Conservation (phyloP, 2,113 vertebrate species). For the Silurus asotus region DNA sequence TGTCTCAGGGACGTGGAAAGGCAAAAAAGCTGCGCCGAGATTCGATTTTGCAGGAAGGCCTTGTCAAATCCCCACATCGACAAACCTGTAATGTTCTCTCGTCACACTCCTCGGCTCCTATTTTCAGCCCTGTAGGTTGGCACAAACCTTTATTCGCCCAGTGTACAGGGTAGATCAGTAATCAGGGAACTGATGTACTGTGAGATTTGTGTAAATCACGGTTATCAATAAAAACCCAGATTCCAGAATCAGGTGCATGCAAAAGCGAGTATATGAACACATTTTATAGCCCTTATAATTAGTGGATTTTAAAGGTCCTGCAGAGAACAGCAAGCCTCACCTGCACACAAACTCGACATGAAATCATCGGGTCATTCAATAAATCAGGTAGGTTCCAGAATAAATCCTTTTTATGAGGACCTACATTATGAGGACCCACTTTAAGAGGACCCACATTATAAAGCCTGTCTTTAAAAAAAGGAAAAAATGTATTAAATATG, state of each 20-base stretch:
- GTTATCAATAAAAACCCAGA: not conserved
- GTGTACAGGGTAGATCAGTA: not conserved
- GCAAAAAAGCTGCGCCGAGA: slow-evolving; percentile 16
- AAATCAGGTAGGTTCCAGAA: not conserved
- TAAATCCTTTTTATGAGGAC: not conserved
- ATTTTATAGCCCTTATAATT: not conserved
- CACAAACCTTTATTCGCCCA: not conserved
- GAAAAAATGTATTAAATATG: not conserved
- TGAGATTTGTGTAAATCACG: not conserved
- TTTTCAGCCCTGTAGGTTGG: slow-evolving; percentile 6
- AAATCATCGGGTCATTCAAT: too few species aligned
- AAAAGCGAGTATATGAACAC: not conserved
- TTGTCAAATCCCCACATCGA: slow-evolving; percentile 14
- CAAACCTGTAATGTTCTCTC: slow-evolving; percentile 29
- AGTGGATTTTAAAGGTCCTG: not conserved
- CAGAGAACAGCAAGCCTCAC: not conserved
- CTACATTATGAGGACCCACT: not conserved
- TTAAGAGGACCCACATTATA: not conserved
- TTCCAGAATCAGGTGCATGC: not conserved
- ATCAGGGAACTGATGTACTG: slow-evolving; percentile 3
- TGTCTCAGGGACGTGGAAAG: slow-evolving; percentile 34
- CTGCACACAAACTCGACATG: too few species aligned
- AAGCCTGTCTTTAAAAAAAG: not conserved
- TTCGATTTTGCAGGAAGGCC: slow-evolving; percentile 31
- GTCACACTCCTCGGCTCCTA: slow-evolving; percentile 24